Evolutionary conservation across 2,113 vertebrate genomes (phyloP).

Genomic region (Potamarius usumacintae): DNA sequence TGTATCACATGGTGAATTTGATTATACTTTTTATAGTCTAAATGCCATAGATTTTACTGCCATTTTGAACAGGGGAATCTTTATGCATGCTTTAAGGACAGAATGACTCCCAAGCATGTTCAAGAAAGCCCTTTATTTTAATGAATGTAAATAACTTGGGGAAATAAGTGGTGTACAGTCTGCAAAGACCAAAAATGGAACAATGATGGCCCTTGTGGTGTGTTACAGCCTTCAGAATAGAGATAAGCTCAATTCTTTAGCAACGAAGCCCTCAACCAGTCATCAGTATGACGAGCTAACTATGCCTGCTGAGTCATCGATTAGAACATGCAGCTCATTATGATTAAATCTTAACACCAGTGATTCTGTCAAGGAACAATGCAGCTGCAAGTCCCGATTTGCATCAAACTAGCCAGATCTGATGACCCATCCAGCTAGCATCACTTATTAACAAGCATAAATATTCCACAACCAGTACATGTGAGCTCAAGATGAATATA

Average conservation of each 20-base stretch:
- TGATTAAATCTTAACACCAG: slow-evolving; percentile 5
- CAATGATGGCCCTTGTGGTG: slow-evolving; percentile 39
- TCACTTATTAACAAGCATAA: background rate
- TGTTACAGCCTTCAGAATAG: background rate
- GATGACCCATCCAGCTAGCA: background rate
- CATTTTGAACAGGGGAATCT: slow-evolving; percentile 20
- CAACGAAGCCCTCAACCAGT: background rate
- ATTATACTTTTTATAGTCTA: background rate
- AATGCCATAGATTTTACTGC: background rate
- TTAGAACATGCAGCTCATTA: background rate
- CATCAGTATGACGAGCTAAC: slow-evolving; percentile 19
- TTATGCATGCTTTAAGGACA: slow-evolving; percentile 22
- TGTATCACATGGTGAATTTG: background rate
- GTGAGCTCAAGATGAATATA: background rate
- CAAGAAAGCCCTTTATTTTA: slow-evolving; percentile 42
- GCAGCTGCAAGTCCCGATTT: slow-evolving; percentile 8
- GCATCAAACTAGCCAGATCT: background rate
- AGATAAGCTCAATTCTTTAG: background rate
- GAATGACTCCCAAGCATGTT: slow-evolving; percentile 6
- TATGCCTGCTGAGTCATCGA: slow-evolving; percentile 32
- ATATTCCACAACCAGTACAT: background rate
- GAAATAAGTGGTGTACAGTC: background rate
- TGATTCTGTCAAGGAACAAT: background rate
- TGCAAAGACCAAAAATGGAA: slow-evolving; percentile 25
- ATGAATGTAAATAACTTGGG: slow-evolving; percentile 47